phyloP scores from a whole-genome alignment of 2,888 invertebrate genomes.

The Cryptophagus acutangulus region DNA sequence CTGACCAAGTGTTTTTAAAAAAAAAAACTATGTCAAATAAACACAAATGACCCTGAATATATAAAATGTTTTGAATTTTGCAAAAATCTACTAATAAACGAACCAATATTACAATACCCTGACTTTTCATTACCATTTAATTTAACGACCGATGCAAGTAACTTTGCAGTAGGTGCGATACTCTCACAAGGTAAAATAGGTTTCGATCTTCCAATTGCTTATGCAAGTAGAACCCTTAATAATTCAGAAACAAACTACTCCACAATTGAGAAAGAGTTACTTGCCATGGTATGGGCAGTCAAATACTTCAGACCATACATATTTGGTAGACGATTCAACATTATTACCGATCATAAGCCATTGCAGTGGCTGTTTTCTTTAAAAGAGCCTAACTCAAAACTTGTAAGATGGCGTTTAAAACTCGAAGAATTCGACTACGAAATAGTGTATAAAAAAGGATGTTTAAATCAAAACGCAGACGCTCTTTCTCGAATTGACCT shows the following conservation, averaged over 20 bases:
- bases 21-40: not conserved
- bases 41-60: slow-evolving; percentile 1
- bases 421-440: not conserved
- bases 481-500: not conserved
- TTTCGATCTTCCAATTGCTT: slow-evolving; percentile 16
- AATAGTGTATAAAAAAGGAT: not conserved
- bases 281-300: slow-evolving; percentile 4
- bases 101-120: slow-evolving; percentile 12
- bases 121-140: slow-evolving; percentile 7
- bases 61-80: slow-evolving; percentile 7
- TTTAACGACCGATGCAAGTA: slow-evolving; percentile 16
- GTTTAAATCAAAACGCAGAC: not conserved
- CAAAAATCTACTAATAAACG: slow-evolving; percentile 5
- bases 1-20: slow-evolving; percentile 13
- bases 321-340: not conserved
- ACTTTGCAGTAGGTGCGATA: slow-evolving; percentile 16
- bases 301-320: not conserved
- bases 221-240: slow-evolving; percentile 16
- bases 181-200: slow-evolving; percentile 16
- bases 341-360: not conserved
- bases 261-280: slow-evolving; percentile 15
- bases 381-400: not conserved
- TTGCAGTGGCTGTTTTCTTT: not conserved
- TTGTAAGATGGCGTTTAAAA: not conserved
- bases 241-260: slow-evolving; percentile 11